phyloP scores from a whole-genome alignment of 2,888 invertebrate species.

The Lasioglossum villosulum region DNA sequence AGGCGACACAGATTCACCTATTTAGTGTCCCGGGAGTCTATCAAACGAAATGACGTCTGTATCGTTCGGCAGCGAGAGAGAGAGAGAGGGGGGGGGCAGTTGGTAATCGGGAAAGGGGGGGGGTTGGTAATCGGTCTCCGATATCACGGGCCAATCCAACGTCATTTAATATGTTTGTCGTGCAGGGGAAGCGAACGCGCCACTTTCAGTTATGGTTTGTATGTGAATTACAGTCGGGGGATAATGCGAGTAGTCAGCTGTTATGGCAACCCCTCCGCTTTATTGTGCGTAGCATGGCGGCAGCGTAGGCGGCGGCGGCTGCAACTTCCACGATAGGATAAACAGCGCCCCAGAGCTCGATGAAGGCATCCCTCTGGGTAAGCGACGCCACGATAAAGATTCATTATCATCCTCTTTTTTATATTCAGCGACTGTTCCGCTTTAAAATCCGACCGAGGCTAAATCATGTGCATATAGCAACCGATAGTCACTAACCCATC shows the following conservation, averaged over 20 bases:
- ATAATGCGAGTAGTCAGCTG: slow-evolving; percentile 70
- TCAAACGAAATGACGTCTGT: slow-evolving; percentile 65
- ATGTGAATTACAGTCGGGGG: slow-evolving; percentile 67
- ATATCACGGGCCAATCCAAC: slow-evolving; percentile 69
- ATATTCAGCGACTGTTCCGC: not conserved
- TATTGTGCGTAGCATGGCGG: slow-evolving; percentile 53
- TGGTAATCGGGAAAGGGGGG: slow-evolving; percentile 64
- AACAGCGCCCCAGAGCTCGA: slow-evolving; percentile 64
- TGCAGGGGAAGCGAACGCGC: slow-evolving; percentile 39
- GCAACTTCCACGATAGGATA: slow-evolving; percentile 65
- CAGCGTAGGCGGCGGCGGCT: slow-evolving; percentile 40
- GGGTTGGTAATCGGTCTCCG: slow-evolving; percentile 61
- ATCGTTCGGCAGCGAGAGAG: slow-evolving; percentile 45
- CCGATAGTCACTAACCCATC: not conserved
- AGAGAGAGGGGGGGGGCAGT: slow-evolving; percentile 26
- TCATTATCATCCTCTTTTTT: slow-evolving; percentile 47
- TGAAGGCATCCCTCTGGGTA: slow-evolving; percentile 61
- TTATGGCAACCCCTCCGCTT: slow-evolving; percentile 60
- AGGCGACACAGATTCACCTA: slow-evolving; percentile 54
- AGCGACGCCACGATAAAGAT: slow-evolving; percentile 66
- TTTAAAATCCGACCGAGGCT: not conserved
- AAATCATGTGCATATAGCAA: not conserved
- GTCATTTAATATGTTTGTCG: slow-evolving; percentile 75
- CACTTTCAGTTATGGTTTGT: slow-evolving; percentile 62
- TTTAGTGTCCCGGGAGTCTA: slow-evolving; percentile 54